Evolutionary conservation across 2,888 invertebrate species (phyloP).

Genomic region (Mimumesa dahlbomi): DNA sequence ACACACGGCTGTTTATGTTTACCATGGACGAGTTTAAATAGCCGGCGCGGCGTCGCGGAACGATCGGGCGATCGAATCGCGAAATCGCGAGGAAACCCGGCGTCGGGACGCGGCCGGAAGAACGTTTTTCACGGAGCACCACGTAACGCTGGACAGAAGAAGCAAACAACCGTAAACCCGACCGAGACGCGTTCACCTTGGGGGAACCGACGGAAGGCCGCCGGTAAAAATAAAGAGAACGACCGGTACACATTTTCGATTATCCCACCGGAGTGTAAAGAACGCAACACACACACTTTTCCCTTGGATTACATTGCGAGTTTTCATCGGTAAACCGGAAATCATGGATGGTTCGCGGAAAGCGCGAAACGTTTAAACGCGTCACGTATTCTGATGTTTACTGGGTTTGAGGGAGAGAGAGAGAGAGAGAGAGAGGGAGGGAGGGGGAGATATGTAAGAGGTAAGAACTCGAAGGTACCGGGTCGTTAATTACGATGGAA

Average conservation of each 20-base stretch:
- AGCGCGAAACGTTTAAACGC: no score
- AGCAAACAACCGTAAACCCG: slow-evolving; percentile 24
- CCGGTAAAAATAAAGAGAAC: slow-evolving; percentile 26
- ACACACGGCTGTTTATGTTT: no score
- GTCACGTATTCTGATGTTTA: no score
- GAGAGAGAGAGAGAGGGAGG: no score
- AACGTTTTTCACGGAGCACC: slow-evolving; percentile 21
- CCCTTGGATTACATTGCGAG: no score
- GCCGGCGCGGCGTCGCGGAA: background rate
- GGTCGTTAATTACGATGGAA: background rate
- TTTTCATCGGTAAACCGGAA: no score
- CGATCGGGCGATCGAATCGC: background rate
- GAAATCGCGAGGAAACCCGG: slow-evolving; percentile 3
- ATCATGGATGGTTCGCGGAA: no score
- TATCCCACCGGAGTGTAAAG: slow-evolving; percentile 5
- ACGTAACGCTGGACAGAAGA: slow-evolving; percentile 25
- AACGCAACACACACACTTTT: no score
- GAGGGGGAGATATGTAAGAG: background rate
- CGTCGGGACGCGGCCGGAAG: slow-evolving; percentile 40
- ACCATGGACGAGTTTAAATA: background rate
- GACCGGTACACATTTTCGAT: slow-evolving; percentile 2
- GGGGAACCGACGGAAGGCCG: slow-evolving; percentile 27
- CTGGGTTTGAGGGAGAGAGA: no score
- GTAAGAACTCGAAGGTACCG: background rate
- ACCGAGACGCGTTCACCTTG: slow-evolving; percentile 48